Percentiles rank a stretch among this genome's conserved stretches.
Conservation (phyloP, 2,888 invertebrate genomes). For the Eulithis prunata region DNA sequence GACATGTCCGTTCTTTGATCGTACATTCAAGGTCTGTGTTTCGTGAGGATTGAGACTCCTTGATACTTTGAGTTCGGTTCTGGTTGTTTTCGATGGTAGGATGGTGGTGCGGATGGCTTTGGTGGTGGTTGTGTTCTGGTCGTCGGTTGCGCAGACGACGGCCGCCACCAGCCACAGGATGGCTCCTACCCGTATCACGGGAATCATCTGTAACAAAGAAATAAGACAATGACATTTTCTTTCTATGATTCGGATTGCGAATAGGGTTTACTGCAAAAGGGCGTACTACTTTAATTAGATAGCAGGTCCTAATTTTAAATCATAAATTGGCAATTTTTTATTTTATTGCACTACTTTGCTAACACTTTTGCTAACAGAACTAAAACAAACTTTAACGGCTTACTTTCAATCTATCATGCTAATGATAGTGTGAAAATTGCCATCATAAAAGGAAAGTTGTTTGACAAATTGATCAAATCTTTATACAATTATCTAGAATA, state of each 20-base stretch:
- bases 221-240: background rate
- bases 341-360: background rate
- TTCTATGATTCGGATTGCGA: background rate
- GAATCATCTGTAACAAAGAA: constrained; percentile 76
- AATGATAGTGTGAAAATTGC: constrained; percentile 13
- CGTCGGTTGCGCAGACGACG: constrained; percentile 60
- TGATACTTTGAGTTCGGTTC: constrained; percentile 91
- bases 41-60: constrained; percentile 90
- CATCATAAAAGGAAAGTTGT: constrained; percentile 18
- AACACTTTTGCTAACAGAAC: constrained; percentile 1
- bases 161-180: constrained; percentile 67
- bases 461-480: constrained; percentile 9
- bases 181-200: constrained; percentile 73
- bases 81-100: constrained; percentile 85
- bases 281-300: no score
- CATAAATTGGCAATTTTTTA: background rate
- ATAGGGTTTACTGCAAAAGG: no score
- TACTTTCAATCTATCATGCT: constrained; percentile 9
- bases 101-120: constrained; percentile 75
- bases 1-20: constrained; percentile 89
- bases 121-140: constrained; percentile 72
- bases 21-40: constrained; percentile 90
- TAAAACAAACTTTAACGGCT: constrained; percentile 3
- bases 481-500: constrained; percentile 15
- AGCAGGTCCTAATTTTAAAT: no score